Percentiles rank a stretch among this genome's conserved stretches.
phyloP scores from a whole-genome alignment of 2,888 invertebrate species.

The Leptopilina drosophilae region DNA sequence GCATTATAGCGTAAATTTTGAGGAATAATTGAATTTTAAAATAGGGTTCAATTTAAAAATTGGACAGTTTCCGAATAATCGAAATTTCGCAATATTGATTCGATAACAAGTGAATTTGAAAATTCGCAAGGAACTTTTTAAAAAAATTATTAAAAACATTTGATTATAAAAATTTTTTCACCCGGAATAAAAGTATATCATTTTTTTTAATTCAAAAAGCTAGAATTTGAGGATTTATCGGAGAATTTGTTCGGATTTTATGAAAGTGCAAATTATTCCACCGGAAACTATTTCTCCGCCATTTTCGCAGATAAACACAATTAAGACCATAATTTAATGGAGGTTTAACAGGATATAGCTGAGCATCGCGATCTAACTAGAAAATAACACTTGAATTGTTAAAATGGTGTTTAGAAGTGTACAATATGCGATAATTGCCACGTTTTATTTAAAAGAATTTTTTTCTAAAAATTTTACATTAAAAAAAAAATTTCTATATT shows the following conservation, averaged over 20 bases:
- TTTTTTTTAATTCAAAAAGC: background rate
- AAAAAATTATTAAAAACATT: too few species aligned
- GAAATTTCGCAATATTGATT: too few species aligned
- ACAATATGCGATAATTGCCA: too few species aligned
- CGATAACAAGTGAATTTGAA: too few species aligned
- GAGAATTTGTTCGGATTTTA: background rate
- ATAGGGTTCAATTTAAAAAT: too few species aligned
- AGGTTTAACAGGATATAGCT: background rate
- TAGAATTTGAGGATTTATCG: background rate
- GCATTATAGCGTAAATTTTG: too few species aligned
- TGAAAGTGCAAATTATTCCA: background rate
- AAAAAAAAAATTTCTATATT: too few species aligned
- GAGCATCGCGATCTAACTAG: background rate
- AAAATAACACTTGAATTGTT: background rate
- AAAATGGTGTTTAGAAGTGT: background rate
- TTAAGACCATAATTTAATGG: constrained; percentile 19
- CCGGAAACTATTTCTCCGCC: constrained; percentile 6
- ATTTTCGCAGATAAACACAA: constrained; percentile 4
- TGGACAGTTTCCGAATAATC: too few species aligned
- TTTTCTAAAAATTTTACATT: too few species aligned
- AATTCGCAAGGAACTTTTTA: too few species aligned
- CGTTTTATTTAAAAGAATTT: background rate
- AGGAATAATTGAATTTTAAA: too few species aligned
- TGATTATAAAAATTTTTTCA: background rate
- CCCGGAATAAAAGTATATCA: too few species aligned